These are phyloP conservation scores for Paradoxurus hermaphroditus DNA, from an alignment of 2,113 vertebrate species.

Conservation along the genomic window DNA sequence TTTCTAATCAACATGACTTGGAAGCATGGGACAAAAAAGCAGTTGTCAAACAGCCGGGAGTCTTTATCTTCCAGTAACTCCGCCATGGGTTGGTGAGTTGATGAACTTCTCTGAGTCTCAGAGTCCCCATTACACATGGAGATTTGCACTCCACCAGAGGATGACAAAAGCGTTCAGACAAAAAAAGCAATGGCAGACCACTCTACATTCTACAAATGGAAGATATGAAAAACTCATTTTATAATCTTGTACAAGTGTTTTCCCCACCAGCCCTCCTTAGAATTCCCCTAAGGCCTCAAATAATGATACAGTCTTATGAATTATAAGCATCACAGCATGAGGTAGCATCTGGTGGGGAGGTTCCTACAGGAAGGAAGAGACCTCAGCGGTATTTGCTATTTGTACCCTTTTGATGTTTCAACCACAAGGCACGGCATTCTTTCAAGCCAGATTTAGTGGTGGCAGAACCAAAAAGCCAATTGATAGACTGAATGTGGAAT, in stretches of 20 bases:
- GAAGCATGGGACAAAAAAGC: not conserved
- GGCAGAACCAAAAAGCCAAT: conserved; percentile 4
- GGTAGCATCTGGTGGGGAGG: conserved; percentile 33
- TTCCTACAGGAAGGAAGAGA: conserved; percentile 67
- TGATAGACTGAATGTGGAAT: not conserved
- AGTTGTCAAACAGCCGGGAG: not conserved
- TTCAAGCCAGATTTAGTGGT: conserved; percentile 22
- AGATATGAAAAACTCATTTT: not conserved
- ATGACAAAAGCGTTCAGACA: not conserved
- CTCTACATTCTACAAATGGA: not conserved
- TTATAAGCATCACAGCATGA: conserved; percentile 46
- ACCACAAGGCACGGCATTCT: conserved; percentile 39
- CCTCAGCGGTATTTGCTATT: conserved; percentile 21
- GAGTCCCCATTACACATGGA: not conserved
- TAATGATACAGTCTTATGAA: conserved; percentile 24
- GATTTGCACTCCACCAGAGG: not conserved
- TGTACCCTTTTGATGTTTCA: conserved; percentile 63
- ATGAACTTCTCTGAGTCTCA: not conserved
- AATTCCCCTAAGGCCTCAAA: not conserved
- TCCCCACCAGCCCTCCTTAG: too few relatives aligned
- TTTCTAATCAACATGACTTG: not conserved
- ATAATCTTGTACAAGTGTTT: not conserved
- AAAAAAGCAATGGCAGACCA: not conserved
- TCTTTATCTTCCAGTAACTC: not conserved
- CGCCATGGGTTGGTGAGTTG: not conserved